phyloP scores from a whole-genome alignment of 2,797 vertebrate genomes.

The Astyanax mexicanus region DNA sequence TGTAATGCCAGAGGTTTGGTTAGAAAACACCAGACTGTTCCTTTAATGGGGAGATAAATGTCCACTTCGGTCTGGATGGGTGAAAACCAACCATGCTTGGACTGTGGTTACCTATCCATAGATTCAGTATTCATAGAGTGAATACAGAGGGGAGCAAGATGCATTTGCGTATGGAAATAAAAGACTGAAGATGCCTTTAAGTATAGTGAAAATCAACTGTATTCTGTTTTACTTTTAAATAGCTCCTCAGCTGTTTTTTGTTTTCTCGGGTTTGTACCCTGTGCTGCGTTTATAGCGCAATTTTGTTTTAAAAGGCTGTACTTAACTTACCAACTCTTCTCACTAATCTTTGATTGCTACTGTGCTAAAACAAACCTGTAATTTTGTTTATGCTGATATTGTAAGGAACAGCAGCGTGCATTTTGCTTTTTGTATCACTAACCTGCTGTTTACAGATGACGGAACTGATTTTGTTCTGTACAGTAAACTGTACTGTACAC shows the following conservation, averaged over 20 bases:
- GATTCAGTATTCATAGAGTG: background rate
- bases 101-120: background rate
- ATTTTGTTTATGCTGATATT: background rate
- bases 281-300: background rate
- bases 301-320: constrained; percentile 1
- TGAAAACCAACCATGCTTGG: background rate
- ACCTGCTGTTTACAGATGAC: background rate
- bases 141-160: background rate
- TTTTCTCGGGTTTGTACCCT: background rate
- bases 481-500: background rate
- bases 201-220: background rate
- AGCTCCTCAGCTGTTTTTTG: background rate
- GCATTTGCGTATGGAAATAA: background rate
- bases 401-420: background rate
- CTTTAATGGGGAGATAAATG: background rate
- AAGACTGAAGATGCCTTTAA: no score
- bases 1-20: background rate
- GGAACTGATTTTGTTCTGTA: background rate
- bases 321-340: background rate
- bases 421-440: background rate
- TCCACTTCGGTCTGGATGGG: background rate
- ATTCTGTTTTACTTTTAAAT: background rate
- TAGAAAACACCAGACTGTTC: background rate
- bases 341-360: background rate
- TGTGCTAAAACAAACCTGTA: background rate